A percentile compares a stretch with the other conserved stretches of the same genome.
Evolutionary conservation across 2,888 invertebrate species (phyloP).

Genomic region (Noctuana brunneofusca): DNA sequence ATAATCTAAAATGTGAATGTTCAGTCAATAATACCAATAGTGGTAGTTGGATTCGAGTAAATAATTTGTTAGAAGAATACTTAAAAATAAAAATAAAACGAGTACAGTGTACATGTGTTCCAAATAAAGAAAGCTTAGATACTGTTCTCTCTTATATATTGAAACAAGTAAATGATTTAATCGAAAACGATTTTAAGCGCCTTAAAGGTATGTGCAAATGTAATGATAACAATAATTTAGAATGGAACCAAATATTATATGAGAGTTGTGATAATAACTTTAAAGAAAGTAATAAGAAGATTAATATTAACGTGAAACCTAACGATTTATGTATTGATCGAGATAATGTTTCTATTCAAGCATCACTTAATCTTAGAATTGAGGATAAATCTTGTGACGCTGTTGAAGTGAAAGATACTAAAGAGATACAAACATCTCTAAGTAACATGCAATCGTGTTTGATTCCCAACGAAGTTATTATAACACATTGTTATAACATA

Average conservation of each 20-base stretch:
- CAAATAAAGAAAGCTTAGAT: slow-evolving; percentile 47
- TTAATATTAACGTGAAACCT: neutral
- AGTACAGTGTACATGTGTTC: slow-evolving; percentile 59
- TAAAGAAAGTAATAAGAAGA: neutral
- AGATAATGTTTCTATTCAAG: slow-evolving; percentile 16
- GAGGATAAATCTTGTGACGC: slow-evolving; percentile 53
- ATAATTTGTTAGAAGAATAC: slow-evolving; percentile 70
- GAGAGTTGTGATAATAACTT: neutral
- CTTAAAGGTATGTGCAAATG: slow-evolving; percentile 58
- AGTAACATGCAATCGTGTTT: slow-evolving; percentile 19
- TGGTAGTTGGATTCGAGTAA: slow-evolving; percentile 70
- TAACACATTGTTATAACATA: slow-evolving; percentile 26
- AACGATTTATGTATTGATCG: neutral
- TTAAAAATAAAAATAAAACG: slow-evolving; percentile 69
- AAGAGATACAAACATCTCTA: slow-evolving; percentile 43
- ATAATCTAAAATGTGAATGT: slow-evolving; percentile 57
- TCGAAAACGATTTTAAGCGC: slow-evolving; percentile 69
- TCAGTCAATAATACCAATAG: slow-evolving; percentile 41
- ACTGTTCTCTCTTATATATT: slow-evolving; percentile 55
- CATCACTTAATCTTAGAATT: slow-evolving; percentile 27
- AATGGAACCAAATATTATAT: neutral
- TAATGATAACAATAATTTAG: slow-evolving; percentile 39
- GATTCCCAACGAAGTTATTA: slow-evolving; percentile 25
- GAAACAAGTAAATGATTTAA: slow-evolving; percentile 61
- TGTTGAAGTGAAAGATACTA: slow-evolving; percentile 39